Evolutionary conservation across 2,888 invertebrate genomes (phyloP), one percentile per base, ranked within the genome.

Genomic region (Dryococelus australis): DNA sequence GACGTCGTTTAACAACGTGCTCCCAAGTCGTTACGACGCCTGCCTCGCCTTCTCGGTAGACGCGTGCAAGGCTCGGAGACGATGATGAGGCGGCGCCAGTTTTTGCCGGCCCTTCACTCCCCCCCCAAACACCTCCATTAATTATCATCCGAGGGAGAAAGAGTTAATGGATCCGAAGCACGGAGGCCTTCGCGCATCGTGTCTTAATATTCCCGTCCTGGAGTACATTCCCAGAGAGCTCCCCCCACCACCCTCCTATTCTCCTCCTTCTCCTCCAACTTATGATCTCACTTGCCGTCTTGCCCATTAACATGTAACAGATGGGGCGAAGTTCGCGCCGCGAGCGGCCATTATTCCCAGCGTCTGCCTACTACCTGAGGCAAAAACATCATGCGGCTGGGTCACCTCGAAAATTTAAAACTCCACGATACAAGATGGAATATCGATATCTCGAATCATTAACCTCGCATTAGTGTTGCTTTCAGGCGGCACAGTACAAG

Each of bases 191-290:
- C 65, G 20, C 24, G 24, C 65, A 6, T 24, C 65, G 65, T 65
- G 65, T 65, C 65, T 65, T 65, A 65, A 65, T 65, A n/a, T n/a
- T n/a, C n/a, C 65, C 65, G 24, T 20, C 65, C 65, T 65, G 65
- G 65, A 65, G 65, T 65, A n/a, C 65, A 65, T 65, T 65, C 13
- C 65, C 65, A 65, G 65, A 65, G 65, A 65, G 65, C 65, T n/a
- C 20, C n/a, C 65, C 13, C 65, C 65, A 4, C 24, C 65, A 2
- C 24, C 65, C 0, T 24, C 24, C 65, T 24, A 12, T 3, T 6
- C 65, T 6, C 65, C n/a, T 16, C 65, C 51, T 8, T 9, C 65
- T 1, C 65, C 65, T 5, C 65, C 13, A 0, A 24, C 65, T 20
- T 1, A 16, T 8, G 65, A 65, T n/a, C 65, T 3, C n/a, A 6